Percentiles rank a stretch among this genome's conserved stretches.
Evolutionary conservation across 2,888 invertebrate genomes (phyloP).

Genomic region (Lepidochitona cinerea): DNA sequence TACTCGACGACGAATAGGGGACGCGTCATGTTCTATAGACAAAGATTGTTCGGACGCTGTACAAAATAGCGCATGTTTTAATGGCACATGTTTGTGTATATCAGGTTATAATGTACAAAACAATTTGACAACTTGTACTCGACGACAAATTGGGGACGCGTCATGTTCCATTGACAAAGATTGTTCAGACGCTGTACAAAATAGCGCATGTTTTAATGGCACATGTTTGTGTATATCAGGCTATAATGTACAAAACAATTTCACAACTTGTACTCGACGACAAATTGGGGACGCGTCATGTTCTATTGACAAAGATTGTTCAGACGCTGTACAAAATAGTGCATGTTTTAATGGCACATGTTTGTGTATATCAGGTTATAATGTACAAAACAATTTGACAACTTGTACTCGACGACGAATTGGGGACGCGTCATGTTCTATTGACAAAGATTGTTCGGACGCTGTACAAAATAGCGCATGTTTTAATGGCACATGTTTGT

Average conservation of each 20-base stretch:
- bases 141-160: slow-evolving; percentile 19
- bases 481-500: slow-evolving; percentile 25
- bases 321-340: slow-evolving; percentile 37
- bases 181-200: slow-evolving; percentile 29
- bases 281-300: slow-evolving; percentile 37
- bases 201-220: slow-evolving; percentile 23
- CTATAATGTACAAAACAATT: slow-evolving; percentile 17
- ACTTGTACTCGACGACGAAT: slow-evolving; percentile 14
- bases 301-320: slow-evolving; percentile 37
- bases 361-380: slow-evolving; percentile 11
- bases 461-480: slow-evolving; percentile 19
- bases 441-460: slow-evolving; percentile 18
- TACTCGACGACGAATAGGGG: slow-evolving; percentile 29
- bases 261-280: slow-evolving; percentile 22
- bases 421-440: slow-evolving; percentile 14
- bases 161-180: slow-evolving; percentile 22
- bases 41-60: slow-evolving; percentile 24
- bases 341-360: slow-evolving; percentile 24
- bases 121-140: slow-evolving; percentile 7
- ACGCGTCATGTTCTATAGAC: slow-evolving; percentile 16
- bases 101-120: too few relatives aligned
- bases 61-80: slow-evolving; percentile 16
- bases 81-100: slow-evolving; percentile 15
- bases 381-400: background rate
- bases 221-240: slow-evolving; percentile 31